Base-by-base conservation (phyloP, 2,113 vertebrate genomes). In the Fregetta grallaria region DNA sequence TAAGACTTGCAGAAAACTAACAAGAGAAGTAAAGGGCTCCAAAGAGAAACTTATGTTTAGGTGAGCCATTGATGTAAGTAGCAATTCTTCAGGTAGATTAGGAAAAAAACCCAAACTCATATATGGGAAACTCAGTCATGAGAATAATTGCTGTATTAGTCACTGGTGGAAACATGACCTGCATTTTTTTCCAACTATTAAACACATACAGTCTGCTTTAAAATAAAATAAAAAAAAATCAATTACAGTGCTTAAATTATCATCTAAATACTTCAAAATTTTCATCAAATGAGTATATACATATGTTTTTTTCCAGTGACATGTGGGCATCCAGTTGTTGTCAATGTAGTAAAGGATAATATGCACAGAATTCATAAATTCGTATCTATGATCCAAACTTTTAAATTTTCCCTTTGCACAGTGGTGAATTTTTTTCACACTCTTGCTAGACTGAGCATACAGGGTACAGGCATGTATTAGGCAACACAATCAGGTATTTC, bases 311-410 rank as follows among this genome's bases (percentile, higher is more conserved):
- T 30, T 42, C 47, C 61, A 71, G 25, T 71, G 70, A 74, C 10
- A 66, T 18, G 5, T 65, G 32, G 47, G 47, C 30, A 89, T n/a
- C 16, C 30, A 70, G 19, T 66, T 72, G 20, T 32, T 73, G 52
- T 9, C 55, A 78, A 26, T 44, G 56, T 52, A 67, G 40, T 81
- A 49, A 87, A 81, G 16, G 16, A 34, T 26, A 11, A 17, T 45
- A 71, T 4, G 11, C 19, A 74, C 7, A 47, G 36, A 82, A 86
- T 44, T 65, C 29, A 55, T 34, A 75, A 55, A 84, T 70, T 44
- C 0, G 0, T 47, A 63, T 30, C 23, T 40, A 40, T 12, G 4
- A 55, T 23, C 10, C 7, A 3, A 90, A 80, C 26, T 66, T 86
- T 6, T 13, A 36, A 11, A 40, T 22, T 49, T 49, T 74, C 45